These are phyloP conservation scores for Embiotoca jacksoni DNA, from an alignment of 2,113 vertebrate species.

Conservation along the genomic window DNA sequence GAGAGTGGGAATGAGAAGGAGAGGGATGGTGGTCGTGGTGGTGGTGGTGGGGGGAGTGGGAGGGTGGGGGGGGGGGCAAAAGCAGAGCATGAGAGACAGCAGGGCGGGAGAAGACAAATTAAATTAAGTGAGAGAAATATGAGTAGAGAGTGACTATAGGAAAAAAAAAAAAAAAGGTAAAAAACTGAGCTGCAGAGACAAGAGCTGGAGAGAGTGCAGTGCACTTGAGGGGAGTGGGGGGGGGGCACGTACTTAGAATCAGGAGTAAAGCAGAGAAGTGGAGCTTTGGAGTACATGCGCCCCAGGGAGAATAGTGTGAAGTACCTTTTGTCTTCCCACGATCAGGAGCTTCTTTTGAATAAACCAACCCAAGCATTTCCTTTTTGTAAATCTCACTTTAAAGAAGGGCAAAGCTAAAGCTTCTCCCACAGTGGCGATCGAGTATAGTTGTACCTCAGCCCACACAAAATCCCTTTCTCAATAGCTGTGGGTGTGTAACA, in stretches of 20 bases:
- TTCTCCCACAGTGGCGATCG: constrained; percentile 66
- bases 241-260: constrained; percentile 65
- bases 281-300: constrained; percentile 74
- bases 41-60: neutral
- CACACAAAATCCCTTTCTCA: constrained; percentile 75
- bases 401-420: constrained; percentile 78
- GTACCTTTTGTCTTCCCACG: constrained; percentile 79
- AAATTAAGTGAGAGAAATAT: constrained; percentile 50
- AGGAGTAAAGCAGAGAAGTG: constrained; percentile 67
- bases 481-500: constrained; percentile 69
- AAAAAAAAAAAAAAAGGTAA: constrained; percentile 24
- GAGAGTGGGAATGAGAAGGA: constrained; percentile 22
- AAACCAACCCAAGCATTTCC: constrained; percentile 75
- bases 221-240: constrained; percentile 54
- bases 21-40: neutral
- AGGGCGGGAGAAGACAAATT: constrained; percentile 25
- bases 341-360: constrained; percentile 76
- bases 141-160: constrained; percentile 22
- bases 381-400: constrained; percentile 78
- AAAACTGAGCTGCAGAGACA: constrained; percentile 41
- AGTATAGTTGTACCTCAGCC: constrained; percentile 73
- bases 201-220: constrained; percentile 45
- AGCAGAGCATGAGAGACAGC: constrained; percentile 16
- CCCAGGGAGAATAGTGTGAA: constrained; percentile 74
- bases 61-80: constrained; percentile 8